Percentiles rank a stretch among this genome's conserved stretches.
These are phyloP conservation scores for Carcharodon carcharias DNA, from an alignment of 2,797 vertebrate species.

Conservation along the genomic window DNA sequence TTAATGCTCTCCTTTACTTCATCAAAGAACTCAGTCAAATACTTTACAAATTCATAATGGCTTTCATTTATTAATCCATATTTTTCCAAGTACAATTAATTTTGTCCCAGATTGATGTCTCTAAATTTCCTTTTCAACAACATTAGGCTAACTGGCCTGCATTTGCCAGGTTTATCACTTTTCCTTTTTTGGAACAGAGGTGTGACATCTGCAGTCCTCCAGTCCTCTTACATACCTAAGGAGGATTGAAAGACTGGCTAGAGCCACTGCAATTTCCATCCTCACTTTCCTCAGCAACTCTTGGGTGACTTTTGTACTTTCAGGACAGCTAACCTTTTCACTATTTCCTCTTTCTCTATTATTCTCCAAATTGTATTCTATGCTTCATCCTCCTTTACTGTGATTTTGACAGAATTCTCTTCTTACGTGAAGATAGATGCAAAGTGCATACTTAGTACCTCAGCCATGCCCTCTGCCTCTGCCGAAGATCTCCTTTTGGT, in stretches of 20 bases:
- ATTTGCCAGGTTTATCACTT: background rate
- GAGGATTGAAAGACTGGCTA: no score
- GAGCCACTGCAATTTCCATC: background rate
- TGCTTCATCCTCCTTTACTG: background rate
- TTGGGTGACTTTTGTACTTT: background rate
- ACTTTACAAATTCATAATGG: no score
- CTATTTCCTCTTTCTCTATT: background rate
- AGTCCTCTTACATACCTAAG: no score
- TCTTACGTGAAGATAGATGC: background rate
- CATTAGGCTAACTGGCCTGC: background rate
- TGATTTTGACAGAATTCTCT: background rate
- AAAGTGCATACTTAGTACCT: background rate
- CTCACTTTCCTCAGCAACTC: background rate
- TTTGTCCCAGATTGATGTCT: background rate
- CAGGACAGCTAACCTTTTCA: background rate
- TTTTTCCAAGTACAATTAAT: background rate
- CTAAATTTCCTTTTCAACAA: background rate
- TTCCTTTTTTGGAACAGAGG: background rate
- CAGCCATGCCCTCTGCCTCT: background rate
- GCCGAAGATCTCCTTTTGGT: no score
- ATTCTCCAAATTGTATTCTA: background rate
- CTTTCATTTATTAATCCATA: no score
- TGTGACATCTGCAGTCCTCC: background rate
- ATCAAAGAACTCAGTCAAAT: no score
- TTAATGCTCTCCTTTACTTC: no score